phyloP scores from a whole-genome alignment of 2,888 invertebrate genomes.

The Theristus sp. region DNA sequence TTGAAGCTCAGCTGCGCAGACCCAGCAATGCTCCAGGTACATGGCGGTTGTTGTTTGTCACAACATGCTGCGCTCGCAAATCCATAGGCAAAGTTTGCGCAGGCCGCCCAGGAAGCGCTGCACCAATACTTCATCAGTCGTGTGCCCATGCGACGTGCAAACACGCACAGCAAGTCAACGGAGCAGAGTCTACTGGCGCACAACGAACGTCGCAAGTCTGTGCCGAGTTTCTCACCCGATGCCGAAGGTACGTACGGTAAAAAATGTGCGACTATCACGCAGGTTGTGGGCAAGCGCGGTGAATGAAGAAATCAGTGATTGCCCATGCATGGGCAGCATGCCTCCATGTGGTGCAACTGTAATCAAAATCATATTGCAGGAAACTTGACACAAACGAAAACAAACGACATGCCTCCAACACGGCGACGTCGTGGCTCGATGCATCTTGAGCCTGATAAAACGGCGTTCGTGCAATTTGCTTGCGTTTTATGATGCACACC shows the following conservation, averaged over 20 bases:
- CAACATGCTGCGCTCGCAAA: no score
- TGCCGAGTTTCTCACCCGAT: conserved; percentile 12
- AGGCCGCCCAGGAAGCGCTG: conserved; percentile 21
- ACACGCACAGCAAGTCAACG: neutral
- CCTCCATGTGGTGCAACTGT: no score
- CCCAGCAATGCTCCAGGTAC: conserved; percentile 16
- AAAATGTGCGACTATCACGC: no score
- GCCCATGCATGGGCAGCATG: no score
- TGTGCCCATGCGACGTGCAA: conserved; percentile 8
- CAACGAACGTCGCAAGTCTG: conserved; percentile 20
- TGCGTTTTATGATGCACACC: neutral
- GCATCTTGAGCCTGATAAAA: neutral
- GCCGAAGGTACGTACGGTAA: neutral
- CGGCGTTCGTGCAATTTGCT: neutral
- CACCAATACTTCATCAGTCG: conserved; percentile 17
- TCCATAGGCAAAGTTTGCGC: neutral
- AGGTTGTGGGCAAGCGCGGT: no score
- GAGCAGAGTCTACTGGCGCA: neutral
- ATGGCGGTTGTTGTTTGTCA: neutral
- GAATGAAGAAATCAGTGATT: no score
- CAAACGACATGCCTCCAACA: neutral
- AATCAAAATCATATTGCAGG: no score
- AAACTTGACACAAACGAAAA: no score
- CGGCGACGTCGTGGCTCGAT: neutral
- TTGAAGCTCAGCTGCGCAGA: conserved; percentile 20